phyloP scores from a whole-genome alignment of 2,797 vertebrate genomes.

The Caiman crocodilus region DNA sequence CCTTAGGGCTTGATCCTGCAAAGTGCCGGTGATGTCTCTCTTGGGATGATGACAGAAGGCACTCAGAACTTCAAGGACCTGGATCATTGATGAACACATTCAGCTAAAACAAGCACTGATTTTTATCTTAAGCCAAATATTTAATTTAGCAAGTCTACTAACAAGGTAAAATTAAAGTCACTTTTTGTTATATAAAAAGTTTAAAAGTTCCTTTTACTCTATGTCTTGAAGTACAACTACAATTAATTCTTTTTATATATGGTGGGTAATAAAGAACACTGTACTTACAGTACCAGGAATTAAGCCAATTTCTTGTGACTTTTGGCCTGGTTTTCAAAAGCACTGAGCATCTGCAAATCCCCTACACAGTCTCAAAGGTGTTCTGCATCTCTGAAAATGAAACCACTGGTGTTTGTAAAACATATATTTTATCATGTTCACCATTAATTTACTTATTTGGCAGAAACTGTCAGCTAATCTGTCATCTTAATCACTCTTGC shows the following conservation, averaged over 20 bases:
- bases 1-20: conserved; percentile 32
- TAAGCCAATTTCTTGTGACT: conserved; percentile 50
- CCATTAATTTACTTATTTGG: conserved; percentile 2
- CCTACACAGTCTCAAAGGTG: conserved; percentile 52
- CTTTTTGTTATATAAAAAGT: conserved; percentile 49
- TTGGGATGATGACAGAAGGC: conserved; percentile 36
- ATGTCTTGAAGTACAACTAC: conserved; percentile 27
- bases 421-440: conserved; percentile 26
- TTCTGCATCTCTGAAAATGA: conserved; percentile 55
- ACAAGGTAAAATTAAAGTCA: conserved; percentile 57
- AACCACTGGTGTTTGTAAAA: conserved; percentile 29
- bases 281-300: conserved; percentile 41
- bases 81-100: background rate
- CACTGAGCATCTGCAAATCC: conserved; percentile 58
- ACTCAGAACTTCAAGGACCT: background rate
- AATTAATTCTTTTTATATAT: background rate
- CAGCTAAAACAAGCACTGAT: conserved; percentile 46
- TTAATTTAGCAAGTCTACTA: conserved; percentile 58
- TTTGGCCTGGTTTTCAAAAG: conserved; percentile 66
- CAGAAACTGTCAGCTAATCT: background rate
- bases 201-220: background rate
- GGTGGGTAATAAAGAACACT: conserved; percentile 3
- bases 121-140: conserved; percentile 33
- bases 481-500: background rate
- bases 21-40: conserved; percentile 33